A percentile compares a stretch with the other conserved stretches of the same genome.
Evolutionary conservation across 2,113 vertebrate species (phyloP).

Genomic region (Lophura nycthemera): DNA sequence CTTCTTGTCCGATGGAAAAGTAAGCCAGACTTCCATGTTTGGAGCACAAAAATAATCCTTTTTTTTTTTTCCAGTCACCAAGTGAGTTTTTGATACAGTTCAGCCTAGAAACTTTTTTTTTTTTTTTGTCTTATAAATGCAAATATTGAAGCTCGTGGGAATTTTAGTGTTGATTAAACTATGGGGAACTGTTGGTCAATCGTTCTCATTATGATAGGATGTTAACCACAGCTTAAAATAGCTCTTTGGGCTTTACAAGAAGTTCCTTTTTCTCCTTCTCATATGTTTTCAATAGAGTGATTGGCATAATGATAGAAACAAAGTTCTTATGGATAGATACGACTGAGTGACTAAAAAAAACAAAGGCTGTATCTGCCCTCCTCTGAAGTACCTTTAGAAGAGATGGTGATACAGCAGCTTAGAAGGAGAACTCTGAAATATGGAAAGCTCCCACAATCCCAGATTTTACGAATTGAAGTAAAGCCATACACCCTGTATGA

Average conservation of each 20-base stretch:
- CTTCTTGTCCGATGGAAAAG: neutral
- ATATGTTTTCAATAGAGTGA: neutral
- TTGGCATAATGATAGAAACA: neutral
- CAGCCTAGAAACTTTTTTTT: neutral
- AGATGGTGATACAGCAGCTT: neutral
- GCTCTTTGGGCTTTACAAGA: neutral
- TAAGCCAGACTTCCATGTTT: neutral
- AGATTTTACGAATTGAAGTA: neutral
- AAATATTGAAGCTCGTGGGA: neutral
- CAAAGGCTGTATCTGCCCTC: neutral
- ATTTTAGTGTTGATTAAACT: neutral
- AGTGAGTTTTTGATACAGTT: neutral
- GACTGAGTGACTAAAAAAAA: neutral
- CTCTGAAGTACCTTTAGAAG: neutral
- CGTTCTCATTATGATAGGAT: neutral
- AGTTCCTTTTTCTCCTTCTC: neutral
- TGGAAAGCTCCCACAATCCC: neutral
- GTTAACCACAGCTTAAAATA: neutral
- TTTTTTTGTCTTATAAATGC: neutral
- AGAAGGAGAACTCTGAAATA: neutral
- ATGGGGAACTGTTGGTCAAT: neutral
- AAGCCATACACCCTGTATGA: neutral
- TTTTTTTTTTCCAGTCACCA: neutral
- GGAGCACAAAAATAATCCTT: fast-evolving
- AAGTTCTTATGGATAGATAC: neutral